Evolutionary conservation across 2,888 invertebrate genomes (phyloP), one percentile per base, ranked within the genome.

Genomic region (Petrolisthes cinctipes): DNA sequence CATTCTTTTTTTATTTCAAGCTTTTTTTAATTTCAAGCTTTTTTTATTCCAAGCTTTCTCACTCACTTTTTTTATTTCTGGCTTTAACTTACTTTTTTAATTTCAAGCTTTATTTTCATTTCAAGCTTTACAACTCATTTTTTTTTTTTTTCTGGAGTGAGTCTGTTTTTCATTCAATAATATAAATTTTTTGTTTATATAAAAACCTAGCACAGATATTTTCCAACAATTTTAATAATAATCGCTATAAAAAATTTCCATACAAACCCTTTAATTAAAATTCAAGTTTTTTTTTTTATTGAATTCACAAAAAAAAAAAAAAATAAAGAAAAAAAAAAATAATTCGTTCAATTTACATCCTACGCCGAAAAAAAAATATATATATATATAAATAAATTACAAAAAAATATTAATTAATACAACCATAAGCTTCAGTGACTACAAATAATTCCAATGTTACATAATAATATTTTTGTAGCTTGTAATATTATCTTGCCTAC

Each of bases 1-100:
- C n/a, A n/a, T n/a, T 71, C 71, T 71, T n/a, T n/a, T 5, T n/a
- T 17, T n/a, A 71, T 71, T n/a, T 71, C 71, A 71, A 61, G 61
- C 61, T 61, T 71, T 71, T 71, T 71, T 5, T 1, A 1, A n/a
- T 4, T 4, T n/a, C 14, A 4, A n/a, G n/a, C n/a, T n/a, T n/a
- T n/a, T n/a, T n/a, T n/a, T n/a, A n/a, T n/a, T n/a, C n/a, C n/a
- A n/a, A n/a, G n/a, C n/a, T n/a, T n/a, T n/a, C n/a, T n/a, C n/a
- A n/a, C n/a, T n/a, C n/a, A n/a, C n/a, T n/a, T n/a, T n/a, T n/a
- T n/a, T n/a, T n/a, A n/a, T n/a, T n/a, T n/a, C n/a, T n/a, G n/a
- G n/a, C n/a, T n/a, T n/a, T n/a, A n/a, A n/a, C n/a, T n/a, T n/a
- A n/a, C n/a, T n/a, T n/a, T n/a, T n/a, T n/a, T n/a, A n/a, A n/a